Evolutionary conservation across 1,140 invertebrate genomes (phyloP), one percentile per base, ranked within the genome.

Genomic region (Lasioglossum baleicum): DNA sequence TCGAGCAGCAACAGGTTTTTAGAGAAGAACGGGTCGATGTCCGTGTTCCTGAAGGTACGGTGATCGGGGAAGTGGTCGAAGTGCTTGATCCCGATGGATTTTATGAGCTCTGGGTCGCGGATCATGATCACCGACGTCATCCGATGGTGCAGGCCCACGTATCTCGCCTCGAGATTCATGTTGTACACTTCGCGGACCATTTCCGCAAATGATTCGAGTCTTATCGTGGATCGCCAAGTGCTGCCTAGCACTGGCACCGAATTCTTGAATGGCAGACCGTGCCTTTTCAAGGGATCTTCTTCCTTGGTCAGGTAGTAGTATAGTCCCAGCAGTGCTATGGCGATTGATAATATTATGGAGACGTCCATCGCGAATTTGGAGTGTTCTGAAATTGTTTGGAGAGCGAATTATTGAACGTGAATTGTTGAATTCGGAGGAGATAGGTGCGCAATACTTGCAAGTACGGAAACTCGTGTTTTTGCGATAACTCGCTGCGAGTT

Each of bases 51-150:
- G 73, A 94, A 81, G 70, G 64, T 85, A 31, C 84, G 63, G 81
- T 93, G 93, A 68, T 94, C 84, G 0, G 83, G 44, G 22, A 94
- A 91, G 58, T 83, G 64, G 40, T 91, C 89, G 31, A 92, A 91
- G 40, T 89, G 84, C 76, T 89, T 90, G 0, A 91, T 75, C 0
- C 73, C 51, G 35, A 91, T 78, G 13, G 75, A 58, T 42, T 93
- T 71, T 1, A 93, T 88, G 3, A 93, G 75, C 40, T 93, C 90
- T 0, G 86, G 84, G 58, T 94, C 91, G 10, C 88, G 83, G 0
- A 94, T 51, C 2, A 93, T 58, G 20, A 93, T 65, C 0, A 88
- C 2, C 0, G 90, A 87, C 44, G 81, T 66, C 35, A 53, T 66
- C 35, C 85, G 75, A 69, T 87, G 70, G 22, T 79, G 86, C n/a